Base-by-base conservation (phyloP, 2,113 vertebrate genomes). In the Lepus americanus region DNA sequence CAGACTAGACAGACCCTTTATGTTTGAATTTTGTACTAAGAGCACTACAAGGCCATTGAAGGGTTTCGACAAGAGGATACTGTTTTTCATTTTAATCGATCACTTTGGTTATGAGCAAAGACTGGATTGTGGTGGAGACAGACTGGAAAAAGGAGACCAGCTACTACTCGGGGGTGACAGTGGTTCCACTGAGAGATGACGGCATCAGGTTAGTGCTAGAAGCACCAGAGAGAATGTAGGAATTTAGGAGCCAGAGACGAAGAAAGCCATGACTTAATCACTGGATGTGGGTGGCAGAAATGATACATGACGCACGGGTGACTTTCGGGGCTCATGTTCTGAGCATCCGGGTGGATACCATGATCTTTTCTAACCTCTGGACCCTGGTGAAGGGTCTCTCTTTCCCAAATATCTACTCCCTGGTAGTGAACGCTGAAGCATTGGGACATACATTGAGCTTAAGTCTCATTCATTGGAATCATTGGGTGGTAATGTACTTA, bases 1-100 rank as follows among this genome's bases (percentile, higher is more conserved):
- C 59, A 76, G 29, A 59, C 59, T 9, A 59, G n/a, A 63, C 27
- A 49, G 31, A 9, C 51, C 6, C n/a, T 83, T 82, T 29, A 74
- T 23, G 3, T 87, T 29, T 55, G 67, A 74, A 83, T 82, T 87
- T 90, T 89, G 5, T 59, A 6, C 59, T 39, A 73, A 69, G 29
- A 87, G n/a, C 22, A 78, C 11, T 63, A 89, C 31, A 80, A 49
- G 59, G 23, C 22, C 8, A 90, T 12, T 87, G 76, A 77, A 87
- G 27, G 17, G 63, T 72, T 95, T 92, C 51, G 79, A 44, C 67
- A 9, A 36, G 22, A 66, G 23, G 29, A 33, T 44, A 44, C 31
- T 27, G 39, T 80, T 91, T 59, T 80, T 91, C 61, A 66, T 33
- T 31, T 74, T 39, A 76, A 88, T 70, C 84, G 51, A 72, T 61